Evolutionary conservation across 2,888 invertebrate species (phyloP).

Genomic region (Ophion costatus): DNA sequence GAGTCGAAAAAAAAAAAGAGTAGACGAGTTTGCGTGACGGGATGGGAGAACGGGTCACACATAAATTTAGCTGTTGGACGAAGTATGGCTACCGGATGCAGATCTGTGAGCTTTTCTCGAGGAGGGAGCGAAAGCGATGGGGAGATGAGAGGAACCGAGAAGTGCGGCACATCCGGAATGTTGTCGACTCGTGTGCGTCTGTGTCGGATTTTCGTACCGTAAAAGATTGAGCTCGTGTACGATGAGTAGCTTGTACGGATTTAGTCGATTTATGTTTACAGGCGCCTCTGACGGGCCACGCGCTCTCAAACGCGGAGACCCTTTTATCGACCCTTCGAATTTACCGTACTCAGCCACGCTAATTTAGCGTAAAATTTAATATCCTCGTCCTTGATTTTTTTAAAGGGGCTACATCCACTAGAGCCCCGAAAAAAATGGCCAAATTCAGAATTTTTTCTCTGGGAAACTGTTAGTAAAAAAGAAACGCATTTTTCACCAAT

Average conservation of each 20-base stretch:
- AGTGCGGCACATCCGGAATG: slow-evolving; percentile 52
- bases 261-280: slow-evolving; percentile 63
- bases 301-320: slow-evolving; percentile 13
- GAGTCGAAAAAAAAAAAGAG: slow-evolving; percentile 32
- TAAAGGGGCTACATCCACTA: too few species aligned
- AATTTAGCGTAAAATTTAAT: background rate
- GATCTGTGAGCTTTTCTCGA: slow-evolving; percentile 41
- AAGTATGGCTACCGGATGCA: slow-evolving; percentile 35
- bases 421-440: too few species aligned
- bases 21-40: slow-evolving; percentile 49
- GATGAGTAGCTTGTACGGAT: slow-evolving; percentile 45
- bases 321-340: slow-evolving; percentile 46
- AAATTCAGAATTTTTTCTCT: too few species aligned
- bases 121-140: slow-evolving; percentile 23
- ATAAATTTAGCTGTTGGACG: slow-evolving; percentile 62
- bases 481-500: too few species aligned
- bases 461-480: too few species aligned
- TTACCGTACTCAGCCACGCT: background rate
- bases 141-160: slow-evolving; percentile 51
- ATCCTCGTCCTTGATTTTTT: background rate
- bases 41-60: slow-evolving; percentile 58
- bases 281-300: slow-evolving; percentile 26
- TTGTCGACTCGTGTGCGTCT: slow-evolving; percentile 11
- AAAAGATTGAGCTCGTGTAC: slow-evolving; percentile 49
- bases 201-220: slow-evolving; percentile 15